phyloP scores from a whole-genome alignment of 2,888 invertebrate genomes.

The Tipula helvola region DNA sequence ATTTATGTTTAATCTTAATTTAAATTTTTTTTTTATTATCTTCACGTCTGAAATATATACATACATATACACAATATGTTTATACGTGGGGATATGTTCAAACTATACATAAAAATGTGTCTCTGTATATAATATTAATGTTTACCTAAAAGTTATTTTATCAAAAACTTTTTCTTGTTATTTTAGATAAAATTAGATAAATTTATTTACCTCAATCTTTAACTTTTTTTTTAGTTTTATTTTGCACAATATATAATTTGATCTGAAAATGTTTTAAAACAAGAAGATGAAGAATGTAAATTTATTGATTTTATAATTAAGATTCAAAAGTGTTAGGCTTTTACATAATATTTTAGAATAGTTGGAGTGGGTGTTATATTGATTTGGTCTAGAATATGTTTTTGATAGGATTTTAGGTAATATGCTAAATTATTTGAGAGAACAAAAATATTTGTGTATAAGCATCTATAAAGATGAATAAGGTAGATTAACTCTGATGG shows the following conservation, averaged over 20 bases:
- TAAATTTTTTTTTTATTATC: neutral
- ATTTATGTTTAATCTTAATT: too few species aligned
- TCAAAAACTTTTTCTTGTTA: neutral
- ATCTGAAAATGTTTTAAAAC: neutral
- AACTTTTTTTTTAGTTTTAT: neutral
- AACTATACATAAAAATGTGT: too few species aligned
- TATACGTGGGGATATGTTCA: too few species aligned
- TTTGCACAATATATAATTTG: neutral
- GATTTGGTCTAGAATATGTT: neutral
- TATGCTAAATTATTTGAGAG: neutral
- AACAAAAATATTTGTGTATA: neutral
- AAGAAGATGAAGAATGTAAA: neutral
- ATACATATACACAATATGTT: neutral
- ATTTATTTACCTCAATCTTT: neutral
- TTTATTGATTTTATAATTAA: neutral
- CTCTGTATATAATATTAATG: neutral
- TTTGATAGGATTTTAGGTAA: neutral
- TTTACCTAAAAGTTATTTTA: neutral
- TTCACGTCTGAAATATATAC: neutral
- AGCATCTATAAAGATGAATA: too few species aligned
- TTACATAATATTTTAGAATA: neutral
- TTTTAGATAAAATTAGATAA: neutral
- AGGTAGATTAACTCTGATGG: too few species aligned
- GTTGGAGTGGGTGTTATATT: neutral
- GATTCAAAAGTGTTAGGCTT: neutral